Evolutionary conservation across 1,140 invertebrate genomes (phyloP).

Genomic region (Asbolus verrucosus): DNA sequence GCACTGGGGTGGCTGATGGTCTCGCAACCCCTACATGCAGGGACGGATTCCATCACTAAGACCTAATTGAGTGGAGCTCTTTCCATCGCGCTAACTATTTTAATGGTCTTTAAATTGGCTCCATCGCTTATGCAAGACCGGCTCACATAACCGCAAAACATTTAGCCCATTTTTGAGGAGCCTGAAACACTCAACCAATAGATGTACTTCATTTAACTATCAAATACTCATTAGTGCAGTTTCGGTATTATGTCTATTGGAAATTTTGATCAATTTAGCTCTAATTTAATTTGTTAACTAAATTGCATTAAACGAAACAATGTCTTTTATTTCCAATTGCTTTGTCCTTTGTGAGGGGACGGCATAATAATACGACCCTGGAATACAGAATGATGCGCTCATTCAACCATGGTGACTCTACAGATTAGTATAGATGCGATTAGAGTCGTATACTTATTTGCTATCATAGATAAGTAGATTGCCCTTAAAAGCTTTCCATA

Average conservation of each 20-base stretch:
- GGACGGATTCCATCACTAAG: constrained; percentile 54
- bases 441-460: constrained; percentile 32
- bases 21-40: constrained; percentile 51
- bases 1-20: constrained; percentile 61
- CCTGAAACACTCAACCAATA: constrained; percentile 15
- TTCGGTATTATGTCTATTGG: too few species aligned
- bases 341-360: constrained; percentile 28
- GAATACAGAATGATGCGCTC: constrained; percentile 34
- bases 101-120: constrained; percentile 56
- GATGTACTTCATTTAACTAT: too few species aligned
- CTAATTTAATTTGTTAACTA: constrained; percentile 30
- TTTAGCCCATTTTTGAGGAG: too few species aligned
- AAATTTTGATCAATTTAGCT: not conserved
- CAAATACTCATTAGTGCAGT: too few species aligned
- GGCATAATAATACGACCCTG: constrained; percentile 34
- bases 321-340: constrained; percentile 28
- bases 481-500: constrained; percentile 27
- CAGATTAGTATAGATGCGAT: constrained; percentile 29
- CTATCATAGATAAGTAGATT: constrained; percentile 35
- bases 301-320: constrained; percentile 23
- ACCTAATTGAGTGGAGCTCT: constrained; percentile 59
- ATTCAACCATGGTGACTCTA: constrained; percentile 37
- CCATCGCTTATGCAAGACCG: too few species aligned
- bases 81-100: constrained; percentile 56
- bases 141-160: too few species aligned